phyloP scores from a whole-genome alignment of 2,113 vertebrate genomes.

The Patagioenas fasciata region DNA sequence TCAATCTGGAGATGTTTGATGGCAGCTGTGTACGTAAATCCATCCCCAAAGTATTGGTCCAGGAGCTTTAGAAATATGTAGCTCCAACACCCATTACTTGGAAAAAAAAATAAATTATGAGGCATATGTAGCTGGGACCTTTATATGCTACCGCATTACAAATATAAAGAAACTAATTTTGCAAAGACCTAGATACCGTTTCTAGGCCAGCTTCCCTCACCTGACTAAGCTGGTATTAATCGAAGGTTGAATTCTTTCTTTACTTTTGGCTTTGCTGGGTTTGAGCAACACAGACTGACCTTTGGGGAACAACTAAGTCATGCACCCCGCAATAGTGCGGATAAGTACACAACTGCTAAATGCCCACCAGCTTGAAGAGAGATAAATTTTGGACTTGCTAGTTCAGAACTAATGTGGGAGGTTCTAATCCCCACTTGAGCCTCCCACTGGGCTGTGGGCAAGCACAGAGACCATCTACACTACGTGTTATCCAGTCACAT shows the following conservation, averaged over 20 bases:
- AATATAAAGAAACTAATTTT: neutral
- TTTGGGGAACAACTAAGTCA: neutral
- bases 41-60: neutral
- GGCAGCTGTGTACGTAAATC: neutral
- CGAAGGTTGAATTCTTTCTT: neutral
- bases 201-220: neutral
- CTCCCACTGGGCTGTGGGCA: neutral
- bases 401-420: neutral
- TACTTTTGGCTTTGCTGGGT: neutral
- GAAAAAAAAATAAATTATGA: neutral
- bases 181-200: neutral
- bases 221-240: neutral
- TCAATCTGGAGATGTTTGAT: neutral
- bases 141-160: neutral
- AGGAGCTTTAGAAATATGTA: neutral
- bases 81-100: neutral
- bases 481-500: accelerated
- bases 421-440: neutral
- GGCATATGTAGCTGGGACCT: neutral
- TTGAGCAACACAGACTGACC: neutral
- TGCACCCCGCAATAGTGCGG: neutral
- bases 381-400: neutral
- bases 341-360: neutral
- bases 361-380: neutral
- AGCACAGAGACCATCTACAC: neutral